These are phyloP conservation scores for Parapsyche elsis DNA, from an alignment of 1,140 invertebrate species.

Conservation along the genomic window DNA sequence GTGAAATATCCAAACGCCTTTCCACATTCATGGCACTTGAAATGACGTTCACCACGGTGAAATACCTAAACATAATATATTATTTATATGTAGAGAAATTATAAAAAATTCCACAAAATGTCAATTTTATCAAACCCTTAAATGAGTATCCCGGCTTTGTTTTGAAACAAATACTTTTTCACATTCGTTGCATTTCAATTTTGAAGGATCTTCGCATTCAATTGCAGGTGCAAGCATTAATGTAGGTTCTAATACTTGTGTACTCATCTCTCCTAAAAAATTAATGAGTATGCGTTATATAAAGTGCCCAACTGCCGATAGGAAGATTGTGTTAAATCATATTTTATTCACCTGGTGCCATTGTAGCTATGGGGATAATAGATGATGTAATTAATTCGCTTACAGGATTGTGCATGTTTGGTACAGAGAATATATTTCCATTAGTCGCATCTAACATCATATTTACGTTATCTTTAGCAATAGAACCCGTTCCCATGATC, in stretches of 20 bases:
- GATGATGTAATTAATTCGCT: constrained; percentile 10
- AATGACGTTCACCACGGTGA: constrained; percentile 68
- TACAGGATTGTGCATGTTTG: not conserved
- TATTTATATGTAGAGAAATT: not conserved
- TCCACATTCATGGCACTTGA: constrained; percentile 69
- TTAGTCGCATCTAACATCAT: not conserved
- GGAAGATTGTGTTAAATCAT: not conserved
- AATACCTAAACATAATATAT: constrained; percentile 59
- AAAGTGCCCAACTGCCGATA: not conserved
- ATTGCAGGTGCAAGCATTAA: not conserved
- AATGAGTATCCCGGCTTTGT: constrained; percentile 70
- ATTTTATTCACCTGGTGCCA: not conserved
- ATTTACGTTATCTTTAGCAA: not conserved
- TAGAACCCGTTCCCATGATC: not conserved
- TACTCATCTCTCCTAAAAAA: constrained; percentile 11
- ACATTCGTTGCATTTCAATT: constrained; percentile 68
- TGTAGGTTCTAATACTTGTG: not conserved
- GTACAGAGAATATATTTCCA: not conserved
- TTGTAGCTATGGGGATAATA: constrained; percentile 11
- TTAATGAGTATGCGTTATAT: not conserved
- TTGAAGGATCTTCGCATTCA: constrained; percentile 3
- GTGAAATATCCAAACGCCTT: constrained; percentile 69
- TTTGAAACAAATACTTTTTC: constrained; percentile 69
- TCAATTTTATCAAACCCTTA: constrained; percentile 60
- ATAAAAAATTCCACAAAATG: too few species aligned